A percentile compares a stretch with the other conserved stretches of the same genome.
Conservation (phyloP, 1,140 invertebrate species). For the Dryas iulia region DNA sequence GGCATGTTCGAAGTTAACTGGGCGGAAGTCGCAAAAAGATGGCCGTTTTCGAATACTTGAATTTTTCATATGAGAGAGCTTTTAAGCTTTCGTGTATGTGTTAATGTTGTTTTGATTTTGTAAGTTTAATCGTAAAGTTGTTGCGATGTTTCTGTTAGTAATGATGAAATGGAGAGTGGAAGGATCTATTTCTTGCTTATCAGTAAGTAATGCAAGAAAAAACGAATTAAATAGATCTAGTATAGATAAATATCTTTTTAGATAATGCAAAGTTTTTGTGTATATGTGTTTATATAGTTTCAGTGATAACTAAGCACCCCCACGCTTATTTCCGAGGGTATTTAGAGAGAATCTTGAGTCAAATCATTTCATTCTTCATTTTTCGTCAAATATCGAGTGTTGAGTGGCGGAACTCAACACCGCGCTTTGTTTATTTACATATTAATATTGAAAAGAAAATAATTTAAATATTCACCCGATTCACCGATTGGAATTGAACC, state of each 20-base stretch:
- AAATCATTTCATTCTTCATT: not conserved
- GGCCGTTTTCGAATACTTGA: not conserved
- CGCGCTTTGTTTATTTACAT: not conserved
- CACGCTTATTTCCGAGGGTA: not conserved
- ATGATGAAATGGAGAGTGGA: no score
- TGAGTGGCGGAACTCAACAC: not conserved
- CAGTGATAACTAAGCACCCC: not conserved
- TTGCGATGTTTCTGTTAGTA: no score
- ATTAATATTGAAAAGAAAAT: no score
- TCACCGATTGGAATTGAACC: not conserved
- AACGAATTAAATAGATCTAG: no score
- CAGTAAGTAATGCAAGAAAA: no score
- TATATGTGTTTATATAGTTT: not conserved
- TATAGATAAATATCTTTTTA: no score
- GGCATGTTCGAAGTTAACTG: not conserved
- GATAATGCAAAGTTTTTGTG: no score
- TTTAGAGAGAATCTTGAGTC: not conserved
- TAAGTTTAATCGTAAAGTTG: no score
- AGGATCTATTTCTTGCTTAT: no score
- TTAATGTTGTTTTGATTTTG: no score
- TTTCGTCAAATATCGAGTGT: not conserved
- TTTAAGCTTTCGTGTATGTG: not conserved
- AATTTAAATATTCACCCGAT: no score
- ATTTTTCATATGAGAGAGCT: conserved; percentile 2
- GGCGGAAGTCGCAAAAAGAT: not conserved